Percentiles rank a stretch among this genome's conserved stretches.
Evolutionary conservation across 1,140 invertebrate genomes (phyloP).

Genomic region (Olivierus martensii): DNA sequence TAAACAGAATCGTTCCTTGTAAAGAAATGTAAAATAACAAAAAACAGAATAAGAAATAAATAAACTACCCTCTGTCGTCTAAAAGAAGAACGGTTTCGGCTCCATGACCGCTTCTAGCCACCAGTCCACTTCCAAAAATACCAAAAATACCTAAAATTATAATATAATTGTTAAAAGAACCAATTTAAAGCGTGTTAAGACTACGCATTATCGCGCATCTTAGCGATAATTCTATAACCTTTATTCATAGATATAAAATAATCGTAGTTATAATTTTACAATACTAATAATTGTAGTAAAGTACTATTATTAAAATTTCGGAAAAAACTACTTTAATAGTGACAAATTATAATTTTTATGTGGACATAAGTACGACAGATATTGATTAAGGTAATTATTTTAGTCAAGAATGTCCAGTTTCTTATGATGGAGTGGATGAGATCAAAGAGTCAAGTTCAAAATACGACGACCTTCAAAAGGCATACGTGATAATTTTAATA

Average conservation of each 20-base stretch:
- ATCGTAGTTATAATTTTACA: too few relatives aligned
- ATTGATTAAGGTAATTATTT: background rate
- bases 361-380: background rate
- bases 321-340: background rate
- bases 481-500: too few relatives aligned
- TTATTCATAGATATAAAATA: too few relatives aligned
- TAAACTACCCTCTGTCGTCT: conserved; percentile 31
- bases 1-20: background rate
- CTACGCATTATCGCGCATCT: too few relatives aligned
- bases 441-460: too few relatives aligned
- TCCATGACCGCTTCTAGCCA: conserved; percentile 36
- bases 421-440: background rate
- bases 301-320: too few relatives aligned
- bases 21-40: background rate
- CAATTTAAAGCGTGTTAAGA: too few relatives aligned
- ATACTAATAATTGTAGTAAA: too few relatives aligned
- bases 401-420: background rate
- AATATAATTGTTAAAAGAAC: background rate
- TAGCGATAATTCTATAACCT: too few relatives aligned
- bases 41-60: background rate
- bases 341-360: background rate
- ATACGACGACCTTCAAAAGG: too few relatives aligned
- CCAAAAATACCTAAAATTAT: conserved; percentile 34
- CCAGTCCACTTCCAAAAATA: conserved; percentile 37
- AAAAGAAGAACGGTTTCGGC: conserved; percentile 35